A percentile compares a stretch with the other conserved stretches of the same genome.
phyloP scores from a whole-genome alignment of 2,797 vertebrate genomes.

The Diceros bicornis region DNA sequence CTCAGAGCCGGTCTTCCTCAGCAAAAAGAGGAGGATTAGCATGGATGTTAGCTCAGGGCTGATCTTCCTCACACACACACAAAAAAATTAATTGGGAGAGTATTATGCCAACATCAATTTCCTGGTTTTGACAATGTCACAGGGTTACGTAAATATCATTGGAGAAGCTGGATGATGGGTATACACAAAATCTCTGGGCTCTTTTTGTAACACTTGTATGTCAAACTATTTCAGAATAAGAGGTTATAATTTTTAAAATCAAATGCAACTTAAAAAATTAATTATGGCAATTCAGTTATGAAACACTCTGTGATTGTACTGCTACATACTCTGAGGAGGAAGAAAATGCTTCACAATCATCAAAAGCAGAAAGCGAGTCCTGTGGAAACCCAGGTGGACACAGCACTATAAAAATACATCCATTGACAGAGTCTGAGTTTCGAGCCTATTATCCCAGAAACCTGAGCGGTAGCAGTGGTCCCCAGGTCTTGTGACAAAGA shows the following conservation, averaged over 20 bases:
- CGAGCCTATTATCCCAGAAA: neutral
- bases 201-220: neutral
- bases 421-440: neutral
- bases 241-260: slow-evolving; percentile 26
- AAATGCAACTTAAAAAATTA: slow-evolving; percentile 54
- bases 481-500: neutral
- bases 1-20: too few relatives aligned
- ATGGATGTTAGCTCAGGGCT: too few relatives aligned
- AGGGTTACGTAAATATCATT: neutral
- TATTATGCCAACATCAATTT: slow-evolving; percentile 48
- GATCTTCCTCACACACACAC: too few relatives aligned
- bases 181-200: neutral
- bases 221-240: slow-evolving; percentile 38
- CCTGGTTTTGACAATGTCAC: slow-evolving; percentile 21
- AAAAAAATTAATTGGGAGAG: slow-evolving; percentile 29
- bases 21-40: too few relatives aligned
- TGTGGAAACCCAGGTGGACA: neutral
- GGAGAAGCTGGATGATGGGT: neutral
- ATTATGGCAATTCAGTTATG: neutral
- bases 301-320: neutral
- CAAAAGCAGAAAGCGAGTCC: neutral
- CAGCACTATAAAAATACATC: neutral
- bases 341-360: neutral
- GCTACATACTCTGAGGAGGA: neutral
- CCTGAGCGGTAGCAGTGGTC: neutral